Base-by-base conservation (phyloP, 2,888 invertebrate genomes). In the Teleogryllus oceanicus region DNA sequence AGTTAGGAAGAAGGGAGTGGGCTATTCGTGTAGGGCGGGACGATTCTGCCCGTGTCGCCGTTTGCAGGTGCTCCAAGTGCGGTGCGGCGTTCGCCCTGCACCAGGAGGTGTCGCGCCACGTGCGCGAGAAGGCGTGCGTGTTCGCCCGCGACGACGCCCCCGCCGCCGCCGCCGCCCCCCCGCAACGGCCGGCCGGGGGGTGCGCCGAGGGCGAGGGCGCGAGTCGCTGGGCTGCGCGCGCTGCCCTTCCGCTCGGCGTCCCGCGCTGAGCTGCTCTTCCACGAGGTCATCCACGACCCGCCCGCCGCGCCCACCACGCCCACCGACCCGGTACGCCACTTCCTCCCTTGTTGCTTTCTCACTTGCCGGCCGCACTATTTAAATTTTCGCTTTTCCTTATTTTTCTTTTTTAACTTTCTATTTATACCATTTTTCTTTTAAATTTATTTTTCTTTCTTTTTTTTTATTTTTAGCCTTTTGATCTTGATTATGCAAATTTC, bases 31-130 rank as follows among this genome's bases (percentile, higher is more conserved):
- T 8, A 37, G 37, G 2, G 37, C 4, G 37, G 2, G 24, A 24
- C 24, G 2, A 8, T 37, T 37, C 8, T 37, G 8, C 37, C 37
- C 0, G 5, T 37, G 37, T 8, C 0, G 8, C 8, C 37, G 1
- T 37, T 8, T 37, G 37, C 86, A 92, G 92, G 80, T 95, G 95
- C 85, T 90, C 92, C 0, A 90, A 90, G 83, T 95, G 95, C 84
- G 94, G 93, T 0, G 87, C 89, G 85, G 87, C 88, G 16, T 94
- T 95, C 85, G 89, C 91, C 0, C 88, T 94, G 0, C 89, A 93
- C 1, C 94, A 95, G 88, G 94, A 94, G 84, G 90, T 95, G 16
- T 91, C 93, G 0, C 90, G 90, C 16, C 95, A 95, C 85, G 89
- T 92, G n/a, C 88, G 91, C 80, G 88, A 88, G 81, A 91, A 91